These are phyloP conservation scores for Capreolus pygargus DNA, from an alignment of 2,113 vertebrate genomes.

Conservation along the genomic window DNA sequence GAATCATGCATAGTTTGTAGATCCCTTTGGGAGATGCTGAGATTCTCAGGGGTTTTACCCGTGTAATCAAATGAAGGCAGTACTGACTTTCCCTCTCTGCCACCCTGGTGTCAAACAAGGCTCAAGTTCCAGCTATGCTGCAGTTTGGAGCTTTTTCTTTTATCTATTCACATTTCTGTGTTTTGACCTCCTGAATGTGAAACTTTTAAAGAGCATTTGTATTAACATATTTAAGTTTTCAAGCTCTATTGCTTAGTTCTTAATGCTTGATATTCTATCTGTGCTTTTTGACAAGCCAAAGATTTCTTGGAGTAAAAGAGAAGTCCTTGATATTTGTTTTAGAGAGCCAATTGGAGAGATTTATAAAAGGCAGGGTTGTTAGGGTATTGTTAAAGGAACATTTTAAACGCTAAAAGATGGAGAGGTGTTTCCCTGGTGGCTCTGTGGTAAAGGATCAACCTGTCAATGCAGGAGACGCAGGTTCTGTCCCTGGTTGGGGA, in stretches of 20 bases:
- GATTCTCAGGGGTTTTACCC: neutral
- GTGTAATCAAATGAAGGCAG: neutral
- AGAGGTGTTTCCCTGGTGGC: neutral
- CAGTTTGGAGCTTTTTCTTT: neutral
- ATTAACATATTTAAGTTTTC: slow-evolving; percentile 10
- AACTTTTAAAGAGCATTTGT: neutral
- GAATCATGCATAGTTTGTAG: neutral
- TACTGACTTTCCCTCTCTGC: neutral
- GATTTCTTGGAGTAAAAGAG: neutral
- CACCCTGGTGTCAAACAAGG: neutral
- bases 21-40: neutral
- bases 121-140: neutral
- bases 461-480: neutral
- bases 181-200: slow-evolving; percentile 1
- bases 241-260: neutral
- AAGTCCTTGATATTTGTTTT: neutral
- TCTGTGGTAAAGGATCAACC: neutral
- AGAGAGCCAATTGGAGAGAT: neutral
- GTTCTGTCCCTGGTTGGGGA: neutral
- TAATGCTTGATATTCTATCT: neutral
- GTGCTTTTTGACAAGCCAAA: neutral
- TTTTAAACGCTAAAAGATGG: neutral
- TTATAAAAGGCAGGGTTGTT: neutral
- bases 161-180: neutral
- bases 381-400: neutral